phyloP scores from a whole-genome alignment of 2,113 vertebrate species.

The Lepisosteus osseus region DNA sequence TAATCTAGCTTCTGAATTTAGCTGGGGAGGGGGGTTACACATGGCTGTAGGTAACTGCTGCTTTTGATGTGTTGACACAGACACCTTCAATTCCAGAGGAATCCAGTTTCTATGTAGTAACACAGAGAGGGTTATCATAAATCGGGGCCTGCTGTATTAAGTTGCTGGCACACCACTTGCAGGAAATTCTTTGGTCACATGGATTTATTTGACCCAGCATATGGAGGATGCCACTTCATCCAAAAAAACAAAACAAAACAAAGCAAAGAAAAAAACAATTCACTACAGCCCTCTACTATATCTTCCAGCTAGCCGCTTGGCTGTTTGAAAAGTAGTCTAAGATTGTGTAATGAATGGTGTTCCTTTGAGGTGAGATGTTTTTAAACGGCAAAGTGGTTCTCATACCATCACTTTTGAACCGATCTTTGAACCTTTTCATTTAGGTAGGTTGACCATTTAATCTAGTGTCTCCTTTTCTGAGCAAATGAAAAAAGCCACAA shows the following conservation, averaged over 20 bases:
- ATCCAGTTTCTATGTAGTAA: constrained; percentile 42
- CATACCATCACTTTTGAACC: too few relatives aligned
- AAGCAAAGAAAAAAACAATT: not conserved
- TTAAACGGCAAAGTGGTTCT: too few relatives aligned
- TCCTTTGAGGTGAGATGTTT: too few relatives aligned
- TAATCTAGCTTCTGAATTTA: not conserved
- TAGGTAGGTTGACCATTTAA: too few relatives aligned
- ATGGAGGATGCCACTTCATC: constrained; percentile 43
- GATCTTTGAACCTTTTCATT: too few relatives aligned
- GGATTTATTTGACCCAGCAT: constrained; percentile 45
- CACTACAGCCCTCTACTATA: not conserved
- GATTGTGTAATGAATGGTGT: too few relatives aligned
- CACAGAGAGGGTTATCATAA: constrained; percentile 46
- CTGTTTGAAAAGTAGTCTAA: too few relatives aligned
- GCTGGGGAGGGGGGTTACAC: not conserved
- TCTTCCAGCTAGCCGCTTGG: too few relatives aligned
- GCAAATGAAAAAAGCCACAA: too few relatives aligned
- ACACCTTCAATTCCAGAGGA: constrained; percentile 20
- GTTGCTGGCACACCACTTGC: constrained; percentile 47
- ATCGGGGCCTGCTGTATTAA: constrained; percentile 51
- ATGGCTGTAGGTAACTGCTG: not conserved
- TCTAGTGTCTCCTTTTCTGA: too few relatives aligned
- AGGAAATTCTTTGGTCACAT: constrained; percentile 54
- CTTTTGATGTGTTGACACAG: constrained; percentile 1
- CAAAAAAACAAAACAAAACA: constrained; percentile 24